Conservation (phyloP, 2,113 vertebrate genomes). For the Elephantulus edwardii region DNA sequence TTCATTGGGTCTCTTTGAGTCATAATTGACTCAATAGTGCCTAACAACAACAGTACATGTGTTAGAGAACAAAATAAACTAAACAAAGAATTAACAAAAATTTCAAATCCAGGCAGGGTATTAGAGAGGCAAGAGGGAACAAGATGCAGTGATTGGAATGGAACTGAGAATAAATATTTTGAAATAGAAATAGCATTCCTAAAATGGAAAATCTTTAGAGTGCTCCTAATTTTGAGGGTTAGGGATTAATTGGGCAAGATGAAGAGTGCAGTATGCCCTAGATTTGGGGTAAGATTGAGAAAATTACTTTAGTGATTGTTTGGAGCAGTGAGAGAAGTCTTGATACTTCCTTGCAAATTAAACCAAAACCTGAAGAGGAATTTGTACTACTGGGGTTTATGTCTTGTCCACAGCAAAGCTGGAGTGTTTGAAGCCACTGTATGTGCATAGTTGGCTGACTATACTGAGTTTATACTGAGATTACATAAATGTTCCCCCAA, state of each 20-base stretch:
- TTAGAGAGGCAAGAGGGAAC: not conserved
- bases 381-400: not conserved
- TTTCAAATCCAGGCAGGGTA: not conserved
- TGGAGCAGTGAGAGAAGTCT: not conserved
- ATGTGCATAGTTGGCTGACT: not conserved
- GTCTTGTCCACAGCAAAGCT: not conserved
- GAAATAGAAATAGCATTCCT: not conserved
- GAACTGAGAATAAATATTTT: not conserved
- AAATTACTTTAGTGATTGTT: not conserved
- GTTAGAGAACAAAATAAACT: not conserved
- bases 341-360: not conserved
- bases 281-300: constrained; percentile 7
- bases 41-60: too few relatives aligned
- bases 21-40: too few relatives aligned
- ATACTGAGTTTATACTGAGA: not conserved
- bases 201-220: not conserved
- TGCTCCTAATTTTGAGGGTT: not conserved
- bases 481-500: too few relatives aligned
- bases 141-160: not conserved
- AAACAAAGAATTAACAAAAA: constrained; percentile 4
- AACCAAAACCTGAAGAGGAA: not conserved
- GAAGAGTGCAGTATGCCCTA: not conserved
- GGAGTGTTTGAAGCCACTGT: not conserved
- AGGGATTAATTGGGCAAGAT: not conserved
- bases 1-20: too few relatives aligned